Evolutionary conservation across 1,140 invertebrate genomes (phyloP).

Genomic region (Euglossa dilemma): DNA sequence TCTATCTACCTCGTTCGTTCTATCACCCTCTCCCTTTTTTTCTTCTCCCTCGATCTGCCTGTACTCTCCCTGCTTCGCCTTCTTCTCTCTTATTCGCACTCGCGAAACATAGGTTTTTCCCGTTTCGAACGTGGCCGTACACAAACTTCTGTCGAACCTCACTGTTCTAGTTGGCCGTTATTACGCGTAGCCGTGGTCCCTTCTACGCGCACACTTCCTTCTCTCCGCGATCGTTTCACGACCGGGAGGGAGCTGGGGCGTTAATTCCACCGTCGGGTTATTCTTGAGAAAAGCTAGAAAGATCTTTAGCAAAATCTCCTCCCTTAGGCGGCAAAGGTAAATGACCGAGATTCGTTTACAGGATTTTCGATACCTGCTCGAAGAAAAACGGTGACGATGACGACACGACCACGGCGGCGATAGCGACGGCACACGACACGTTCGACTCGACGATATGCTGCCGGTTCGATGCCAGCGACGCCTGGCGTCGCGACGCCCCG

Average conservation of each 20-base stretch:
- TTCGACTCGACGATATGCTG: constrained; percentile 64
- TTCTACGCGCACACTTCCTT: neutral
- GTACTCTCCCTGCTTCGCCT: neutral
- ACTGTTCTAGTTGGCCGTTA: neutral
- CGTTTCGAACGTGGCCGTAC: neutral
- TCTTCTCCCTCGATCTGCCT: neutral
- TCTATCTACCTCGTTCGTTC: too few relatives aligned
- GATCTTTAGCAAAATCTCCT: neutral
- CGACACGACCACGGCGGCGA: constrained; percentile 26
- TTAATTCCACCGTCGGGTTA: neutral
- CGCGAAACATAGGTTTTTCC: neutral
- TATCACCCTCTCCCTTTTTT: neutral
- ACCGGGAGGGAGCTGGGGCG: constrained; percentile 16
- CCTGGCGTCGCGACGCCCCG: constrained; percentile 69
- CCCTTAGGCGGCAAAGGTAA: too few relatives aligned
- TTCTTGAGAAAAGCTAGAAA: neutral
- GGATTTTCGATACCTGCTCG: neutral
- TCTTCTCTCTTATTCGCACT: too few relatives aligned
- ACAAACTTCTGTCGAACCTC: neutral
- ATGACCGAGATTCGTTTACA: neutral
- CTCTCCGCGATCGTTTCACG: constrained; percentile 1
- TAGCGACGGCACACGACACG: constrained; percentile 61
- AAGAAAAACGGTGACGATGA: constrained; percentile 22
- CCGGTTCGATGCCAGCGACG: constrained; percentile 70
- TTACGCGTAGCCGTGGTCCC: neutral